These are phyloP conservation scores for Calosoma granatense DNA, from an alignment of 1,140 invertebrate species.

Conservation along the genomic window DNA sequence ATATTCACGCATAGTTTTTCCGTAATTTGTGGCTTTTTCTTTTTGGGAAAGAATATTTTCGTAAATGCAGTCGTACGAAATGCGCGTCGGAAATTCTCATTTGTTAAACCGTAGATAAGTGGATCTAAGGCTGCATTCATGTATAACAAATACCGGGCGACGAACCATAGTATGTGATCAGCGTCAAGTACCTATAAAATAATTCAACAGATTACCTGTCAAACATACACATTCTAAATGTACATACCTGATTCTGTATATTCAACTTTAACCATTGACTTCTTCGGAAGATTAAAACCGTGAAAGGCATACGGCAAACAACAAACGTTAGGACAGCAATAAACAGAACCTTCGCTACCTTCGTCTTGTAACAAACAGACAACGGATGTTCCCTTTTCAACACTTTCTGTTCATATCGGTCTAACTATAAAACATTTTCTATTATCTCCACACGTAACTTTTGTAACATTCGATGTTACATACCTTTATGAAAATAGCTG, in stretches of 20 bases:
- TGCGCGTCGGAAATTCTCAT: conserved; percentile 52
- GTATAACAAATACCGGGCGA: conserved; percentile 56
- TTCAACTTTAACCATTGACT: conserved; percentile 37
- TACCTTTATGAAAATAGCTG: conserved; percentile 53
- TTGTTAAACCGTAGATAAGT: conserved; percentile 61
- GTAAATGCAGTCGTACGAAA: conserved; percentile 40
- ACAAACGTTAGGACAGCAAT: conserved; percentile 55
- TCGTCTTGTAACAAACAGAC: conserved; percentile 48
- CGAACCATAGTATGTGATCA: conserved; percentile 49
- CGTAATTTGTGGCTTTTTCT: background rate
- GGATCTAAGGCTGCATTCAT: conserved; percentile 63
- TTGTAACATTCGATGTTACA: too few species aligned
- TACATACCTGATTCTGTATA: conserved; percentile 30
- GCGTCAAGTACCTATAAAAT: conserved; percentile 37
- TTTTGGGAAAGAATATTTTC: conserved; percentile 16
- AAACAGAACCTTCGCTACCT: conserved; percentile 58
- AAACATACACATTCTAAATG: background rate
- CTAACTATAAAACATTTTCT: conserved; percentile 37
- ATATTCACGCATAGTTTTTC: conserved; percentile 4
- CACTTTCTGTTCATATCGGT: conserved; percentile 45
- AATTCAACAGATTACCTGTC: background rate
- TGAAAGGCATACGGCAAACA: conserved; percentile 58
- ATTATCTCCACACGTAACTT: too few species aligned
- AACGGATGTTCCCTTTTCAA: conserved; percentile 41
- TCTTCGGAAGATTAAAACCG: conserved; percentile 50